A percentile compares a stretch with the other conserved stretches of the same genome.
phyloP scores from a whole-genome alignment of 2,113 vertebrate species.

The Carassius auratus region DNA sequence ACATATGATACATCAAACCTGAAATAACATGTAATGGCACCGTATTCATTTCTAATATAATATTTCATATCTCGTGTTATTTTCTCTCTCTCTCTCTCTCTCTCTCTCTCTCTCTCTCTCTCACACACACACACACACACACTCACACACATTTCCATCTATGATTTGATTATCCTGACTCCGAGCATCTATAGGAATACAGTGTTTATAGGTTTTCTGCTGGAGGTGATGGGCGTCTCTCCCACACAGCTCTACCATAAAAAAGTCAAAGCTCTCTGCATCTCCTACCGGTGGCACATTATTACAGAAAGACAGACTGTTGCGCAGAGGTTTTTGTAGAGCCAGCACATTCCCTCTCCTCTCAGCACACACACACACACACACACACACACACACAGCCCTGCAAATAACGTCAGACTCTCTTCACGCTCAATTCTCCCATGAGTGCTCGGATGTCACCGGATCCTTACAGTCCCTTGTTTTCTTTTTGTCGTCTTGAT shows the following conservation, averaged over 20 bases:
- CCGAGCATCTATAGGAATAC: background rate
- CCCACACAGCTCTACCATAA: slow-evolving; percentile 1
- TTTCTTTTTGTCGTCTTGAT: background rate
- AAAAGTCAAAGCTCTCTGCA: slow-evolving; percentile 15
- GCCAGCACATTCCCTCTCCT: slow-evolving; percentile 9
- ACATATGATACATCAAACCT: background rate
- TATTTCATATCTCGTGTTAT: background rate
- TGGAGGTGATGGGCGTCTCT: background rate
- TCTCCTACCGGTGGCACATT: background rate
- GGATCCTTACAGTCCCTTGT: background rate
- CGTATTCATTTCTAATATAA: background rate
- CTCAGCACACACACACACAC: background rate
- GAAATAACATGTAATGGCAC: background rate
- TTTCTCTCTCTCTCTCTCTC: background rate
- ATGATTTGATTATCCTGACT: background rate
- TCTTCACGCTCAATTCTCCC: background rate
- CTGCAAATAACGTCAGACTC: slow-evolving; percentile 20
- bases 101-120: background rate
- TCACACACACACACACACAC: too few species aligned
- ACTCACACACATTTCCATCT: background rate
- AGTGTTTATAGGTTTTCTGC: background rate
- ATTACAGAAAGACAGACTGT: slow-evolving; percentile 20
- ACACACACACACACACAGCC: background rate
- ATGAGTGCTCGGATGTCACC: background rate
- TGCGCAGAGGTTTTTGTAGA: slow-evolving; percentile 28